Evolutionary conservation across 2,797 vertebrate species (phyloP), one percentile per base, ranked within the genome.

Genomic region (Tapirus indicus): DNA sequence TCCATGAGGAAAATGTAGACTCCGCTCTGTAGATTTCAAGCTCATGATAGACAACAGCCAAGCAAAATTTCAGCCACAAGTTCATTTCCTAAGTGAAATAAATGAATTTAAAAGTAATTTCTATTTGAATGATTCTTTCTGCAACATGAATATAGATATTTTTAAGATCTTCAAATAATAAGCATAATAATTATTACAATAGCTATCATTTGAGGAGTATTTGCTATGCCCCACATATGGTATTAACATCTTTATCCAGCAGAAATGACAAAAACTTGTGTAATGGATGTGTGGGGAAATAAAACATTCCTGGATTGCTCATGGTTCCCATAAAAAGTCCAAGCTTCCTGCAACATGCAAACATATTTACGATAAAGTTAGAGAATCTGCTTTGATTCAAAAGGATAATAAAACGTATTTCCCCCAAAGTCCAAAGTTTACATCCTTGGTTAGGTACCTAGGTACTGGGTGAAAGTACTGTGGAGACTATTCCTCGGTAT

Each of bases 351-450:
- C 6, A 69, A 83, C 12, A 54, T 32, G 41, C 10, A 84, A 93
- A 90, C 58, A 3, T 18, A 75, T 64, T 78, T 56, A 85, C 11
- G 66, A 60, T 18, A n/a, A 85, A 93, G 38, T 66, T 56, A 68
- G 5, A 84, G 35, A 69, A 91, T 62, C 3, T 38, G 77, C 44
- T 82, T 62, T 92, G 17, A 79, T 23, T 32, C n/a, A 54, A 44
- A 89, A 85, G 13, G 4, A 54, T 38, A 88, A 56, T 82, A 87
- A 83, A 77, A 94, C 14, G 64, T 83, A 66, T 0, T 8, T 68
- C 25, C 69, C n/a, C 27, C 38, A 35, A 95, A 96, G 49, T n/a
- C 82, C 69, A 88, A 80, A 44, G 27, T 6, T 82, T 86, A 96
- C 17, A 41, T 14, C 54, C 8, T 29, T 49, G 12, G 16, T 49